These are phyloP conservation scores for Coleophora deauratella DNA, from an alignment of 2,888 invertebrate species.

Conservation along the genomic window DNA sequence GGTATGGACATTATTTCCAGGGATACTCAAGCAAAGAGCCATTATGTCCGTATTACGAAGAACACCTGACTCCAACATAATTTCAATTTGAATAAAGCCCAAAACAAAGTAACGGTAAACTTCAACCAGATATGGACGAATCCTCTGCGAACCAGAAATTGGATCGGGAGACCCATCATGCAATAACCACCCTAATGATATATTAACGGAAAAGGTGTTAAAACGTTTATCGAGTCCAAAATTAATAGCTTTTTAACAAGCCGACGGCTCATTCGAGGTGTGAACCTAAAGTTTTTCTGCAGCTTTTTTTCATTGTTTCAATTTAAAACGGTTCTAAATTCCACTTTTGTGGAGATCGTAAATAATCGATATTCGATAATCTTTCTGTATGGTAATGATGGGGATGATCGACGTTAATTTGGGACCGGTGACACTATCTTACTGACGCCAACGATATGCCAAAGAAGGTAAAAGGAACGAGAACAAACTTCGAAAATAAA, in stretches of 20 bases:
- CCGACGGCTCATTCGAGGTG: constrained; percentile 51
- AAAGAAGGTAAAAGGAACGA: no score
- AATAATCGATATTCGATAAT: constrained; percentile 29
- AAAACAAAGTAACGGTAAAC: background rate
- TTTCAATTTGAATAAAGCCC: background rate
- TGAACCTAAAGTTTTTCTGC: constrained; percentile 41
- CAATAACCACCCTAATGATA: constrained; percentile 68
- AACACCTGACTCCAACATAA: background rate
- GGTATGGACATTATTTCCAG: no score
- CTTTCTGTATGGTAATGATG: constrained; percentile 19
- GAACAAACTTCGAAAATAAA: no score
- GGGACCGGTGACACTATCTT: constrained; percentile 12
- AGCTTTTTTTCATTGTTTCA: constrained; percentile 19
- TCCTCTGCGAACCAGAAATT: constrained; percentile 22
- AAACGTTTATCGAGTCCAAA: constrained; percentile 69
- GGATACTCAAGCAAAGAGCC: no score
- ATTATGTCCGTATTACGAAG: background rate
- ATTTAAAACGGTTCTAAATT: constrained; percentile 5
- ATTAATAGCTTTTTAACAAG: constrained; percentile 73
- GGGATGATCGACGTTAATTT: constrained; percentile 29
- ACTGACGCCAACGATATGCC: constrained; percentile 6
- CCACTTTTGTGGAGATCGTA: constrained; percentile 21
- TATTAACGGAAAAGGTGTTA: constrained; percentile 69
- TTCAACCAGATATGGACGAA: background rate
- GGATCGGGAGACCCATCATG: constrained; percentile 32